Conservation (phyloP, 2,888 invertebrate species). For the Coremacera marginata region DNA sequence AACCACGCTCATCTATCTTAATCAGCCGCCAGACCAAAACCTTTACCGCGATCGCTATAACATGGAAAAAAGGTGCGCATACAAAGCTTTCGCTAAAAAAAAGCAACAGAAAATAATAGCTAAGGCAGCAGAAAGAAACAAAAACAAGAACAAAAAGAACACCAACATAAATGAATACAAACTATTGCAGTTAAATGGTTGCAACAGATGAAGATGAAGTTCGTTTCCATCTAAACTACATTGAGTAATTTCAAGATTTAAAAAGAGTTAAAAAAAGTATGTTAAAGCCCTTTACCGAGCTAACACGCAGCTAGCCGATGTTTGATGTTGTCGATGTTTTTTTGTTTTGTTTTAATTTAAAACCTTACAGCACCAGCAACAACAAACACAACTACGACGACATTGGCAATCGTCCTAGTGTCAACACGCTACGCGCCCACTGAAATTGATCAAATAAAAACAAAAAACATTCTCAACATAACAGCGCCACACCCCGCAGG, state of each 20-base stretch:
- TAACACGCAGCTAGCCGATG: no score
- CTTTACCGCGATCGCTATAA: not conserved
- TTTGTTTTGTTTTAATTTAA: no score
- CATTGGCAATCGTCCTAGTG: not conserved
- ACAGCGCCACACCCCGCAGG: not conserved
- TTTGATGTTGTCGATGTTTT: no score
- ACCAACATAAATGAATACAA: not conserved
- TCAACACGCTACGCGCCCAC: conserved; percentile 23
- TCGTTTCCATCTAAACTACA: not conserved
- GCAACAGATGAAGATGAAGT: not conserved
- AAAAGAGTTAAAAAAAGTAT: not conserved
- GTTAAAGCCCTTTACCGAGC: not conserved
- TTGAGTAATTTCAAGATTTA: conserved; percentile 3
- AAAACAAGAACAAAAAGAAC: not conserved
- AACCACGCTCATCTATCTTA: conserved; percentile 12
- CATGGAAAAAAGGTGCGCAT: not conserved
- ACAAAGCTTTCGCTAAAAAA: conserved; percentile 5
- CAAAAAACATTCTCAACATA: not conserved
- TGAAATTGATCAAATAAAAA: not conserved
- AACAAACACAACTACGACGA: not conserved
- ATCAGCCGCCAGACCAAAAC: not conserved
- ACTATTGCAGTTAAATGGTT: not conserved
- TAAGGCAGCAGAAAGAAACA: not conserved
- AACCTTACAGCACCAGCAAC: not conserved
- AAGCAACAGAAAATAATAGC: not conserved